Evolutionary conservation across 1,140 invertebrate species (phyloP).

Genomic region (Pseudomyrmex dendroicus): DNA sequence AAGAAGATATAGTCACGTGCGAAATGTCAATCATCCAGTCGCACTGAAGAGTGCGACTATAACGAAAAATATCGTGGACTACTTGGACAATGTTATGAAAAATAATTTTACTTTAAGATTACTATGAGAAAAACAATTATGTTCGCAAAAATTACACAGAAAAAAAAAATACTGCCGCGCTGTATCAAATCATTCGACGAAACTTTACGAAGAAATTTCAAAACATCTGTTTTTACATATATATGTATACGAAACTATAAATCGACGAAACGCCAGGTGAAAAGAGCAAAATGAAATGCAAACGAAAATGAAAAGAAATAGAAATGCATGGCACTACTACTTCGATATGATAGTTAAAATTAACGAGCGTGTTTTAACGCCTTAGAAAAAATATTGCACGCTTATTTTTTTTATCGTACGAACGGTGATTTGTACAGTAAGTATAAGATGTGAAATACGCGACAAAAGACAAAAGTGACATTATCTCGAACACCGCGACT

Average conservation of each 20-base stretch:
- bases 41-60: neutral
- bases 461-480: neutral
- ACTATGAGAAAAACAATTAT: neutral
- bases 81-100: no score
- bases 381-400: slow-evolving; percentile 65
- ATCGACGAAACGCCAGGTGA: slow-evolving; percentile 55
- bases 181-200: neutral
- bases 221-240: neutral
- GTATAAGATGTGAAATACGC: neutral
- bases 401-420: slow-evolving; percentile 66
- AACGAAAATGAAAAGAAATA: slow-evolving; percentile 66
- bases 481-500: neutral
- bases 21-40: slow-evolving; percentile 7
- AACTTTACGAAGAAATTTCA: neutral
- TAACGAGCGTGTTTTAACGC: slow-evolving; percentile 66
- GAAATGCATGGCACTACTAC: slow-evolving; percentile 40
- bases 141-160: neutral
- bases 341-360: slow-evolving; percentile 73
- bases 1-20: slow-evolving; percentile 18
- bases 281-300: slow-evolving; percentile 56
- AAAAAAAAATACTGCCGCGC: neutral
- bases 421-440: slow-evolving; percentile 46
- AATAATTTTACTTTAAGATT: no score
- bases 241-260: slow-evolving; percentile 41
- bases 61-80: slow-evolving; percentile 22